phyloP scores from a whole-genome alignment of 37 sponge, comb jelly and placozoan genomes.

The Theonella swinhoei region DNA sequence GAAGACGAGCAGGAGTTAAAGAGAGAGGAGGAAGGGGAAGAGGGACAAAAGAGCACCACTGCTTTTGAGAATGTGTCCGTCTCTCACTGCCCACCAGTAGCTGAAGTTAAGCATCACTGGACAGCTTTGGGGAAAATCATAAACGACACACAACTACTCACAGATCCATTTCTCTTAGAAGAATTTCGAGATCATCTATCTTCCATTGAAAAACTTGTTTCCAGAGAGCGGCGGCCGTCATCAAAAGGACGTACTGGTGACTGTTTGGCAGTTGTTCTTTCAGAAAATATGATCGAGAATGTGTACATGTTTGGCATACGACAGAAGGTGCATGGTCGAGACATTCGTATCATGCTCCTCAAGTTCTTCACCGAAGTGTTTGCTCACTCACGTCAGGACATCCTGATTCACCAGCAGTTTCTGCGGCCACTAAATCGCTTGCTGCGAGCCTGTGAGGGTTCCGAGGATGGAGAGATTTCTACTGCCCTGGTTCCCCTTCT shows the following conservation, averaged over 20 bases:
- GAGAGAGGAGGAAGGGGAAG: background rate
- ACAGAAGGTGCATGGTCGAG: slow-evolving; percentile 35
- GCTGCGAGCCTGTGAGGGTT: slow-evolving; percentile 61
- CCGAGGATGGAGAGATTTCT: slow-evolving; percentile 28
- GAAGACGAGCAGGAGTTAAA: slow-evolving; percentile 24
- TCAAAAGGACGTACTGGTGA: slow-evolving; percentile 21
- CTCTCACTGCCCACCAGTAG: background rate
- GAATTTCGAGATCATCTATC: slow-evolving; percentile 49
- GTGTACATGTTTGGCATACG: slow-evolving; percentile 46
- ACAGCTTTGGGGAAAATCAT: slow-evolving; percentile 38
- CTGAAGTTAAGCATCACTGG: slow-evolving; percentile 49
- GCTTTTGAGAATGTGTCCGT: too few species aligned
- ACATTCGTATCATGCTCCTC: slow-evolving; percentile 54
- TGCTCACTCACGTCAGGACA: slow-evolving; percentile 36
- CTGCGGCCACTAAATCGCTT: slow-evolving; percentile 78
- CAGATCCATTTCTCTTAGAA: slow-evolving; percentile 67
- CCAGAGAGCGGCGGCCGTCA: slow-evolving; percentile 27
- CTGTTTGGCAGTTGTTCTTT: slow-evolving; percentile 52
- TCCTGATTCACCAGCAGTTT: slow-evolving; percentile 79
- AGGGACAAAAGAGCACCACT: too few species aligned
- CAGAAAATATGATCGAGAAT: slow-evolving; percentile 57
- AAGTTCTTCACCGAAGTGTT: slow-evolving; percentile 61
- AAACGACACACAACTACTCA: background rate
- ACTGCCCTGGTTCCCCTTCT: slow-evolving; percentile 50
- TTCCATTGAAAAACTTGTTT: slow-evolving; percentile 39